Percentiles rank a stretch among this genome's conserved stretches.
Evolutionary conservation across 30 jellyfish, hydroid and myxozoan genomes (phyloP).

Genomic region (Aurelia coerulea): DNA sequence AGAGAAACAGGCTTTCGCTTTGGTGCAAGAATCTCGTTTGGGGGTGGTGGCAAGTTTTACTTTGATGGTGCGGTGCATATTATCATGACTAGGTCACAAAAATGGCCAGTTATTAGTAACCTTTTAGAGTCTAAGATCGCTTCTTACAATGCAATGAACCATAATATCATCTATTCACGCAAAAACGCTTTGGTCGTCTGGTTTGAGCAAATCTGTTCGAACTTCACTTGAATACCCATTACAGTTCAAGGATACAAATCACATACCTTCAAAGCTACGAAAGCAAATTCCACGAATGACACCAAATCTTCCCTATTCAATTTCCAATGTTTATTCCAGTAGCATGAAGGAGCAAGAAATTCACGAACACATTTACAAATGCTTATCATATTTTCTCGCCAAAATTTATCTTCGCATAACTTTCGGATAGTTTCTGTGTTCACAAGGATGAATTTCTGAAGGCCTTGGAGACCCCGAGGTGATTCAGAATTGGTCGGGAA

Average conservation of each 20-base stretch:
- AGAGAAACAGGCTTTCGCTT: no score
- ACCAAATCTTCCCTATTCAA: conserved; percentile 41
- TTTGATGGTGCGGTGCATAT: no score
- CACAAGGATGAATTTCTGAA: conserved; percentile 40
- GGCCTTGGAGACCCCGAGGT: background rate
- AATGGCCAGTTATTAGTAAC: no score
- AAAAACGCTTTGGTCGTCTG: no score
- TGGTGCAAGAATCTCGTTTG: no score
- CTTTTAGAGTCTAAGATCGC: no score
- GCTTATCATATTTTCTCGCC: conserved; percentile 27
- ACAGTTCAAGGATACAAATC: background rate
- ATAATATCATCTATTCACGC: no score
- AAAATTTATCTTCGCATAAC: conserved; percentile 12
- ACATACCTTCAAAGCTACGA: conserved; percentile 62
- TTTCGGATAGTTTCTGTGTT: conserved; percentile 6
- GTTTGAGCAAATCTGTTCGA: no score
- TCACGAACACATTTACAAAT: conserved; percentile 54
- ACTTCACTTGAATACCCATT: no score
- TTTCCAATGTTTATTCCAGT: conserved; percentile 73
- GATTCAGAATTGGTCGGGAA: background rate
- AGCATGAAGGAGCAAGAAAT: conserved; percentile 72
- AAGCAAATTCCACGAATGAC: conserved; percentile 34
- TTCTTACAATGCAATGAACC: no score
- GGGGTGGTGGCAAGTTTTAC: no score
- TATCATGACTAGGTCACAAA: no score